phyloP scores from a whole-genome alignment of 92 coral and sea anemone genomes.

The Epizoanthus ramosus region DNA sequence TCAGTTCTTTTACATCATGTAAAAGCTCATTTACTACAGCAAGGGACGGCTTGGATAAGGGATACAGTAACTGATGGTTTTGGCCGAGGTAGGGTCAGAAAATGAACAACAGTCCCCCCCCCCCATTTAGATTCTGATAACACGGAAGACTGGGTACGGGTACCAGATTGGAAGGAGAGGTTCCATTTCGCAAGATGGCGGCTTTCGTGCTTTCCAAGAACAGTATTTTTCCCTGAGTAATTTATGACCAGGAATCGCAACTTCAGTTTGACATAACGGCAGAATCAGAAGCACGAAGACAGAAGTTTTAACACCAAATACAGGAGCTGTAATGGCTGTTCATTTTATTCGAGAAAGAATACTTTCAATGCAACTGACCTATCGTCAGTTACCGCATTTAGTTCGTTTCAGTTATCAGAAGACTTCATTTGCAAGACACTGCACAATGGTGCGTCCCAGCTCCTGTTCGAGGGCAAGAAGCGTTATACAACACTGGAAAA shows the following conservation, averaged over 20 bases:
- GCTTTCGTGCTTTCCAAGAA: not conserved
- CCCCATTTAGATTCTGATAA: no score
- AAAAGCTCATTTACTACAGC: no score
- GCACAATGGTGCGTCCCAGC: not conserved
- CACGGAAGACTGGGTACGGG: no score
- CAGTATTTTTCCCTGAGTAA: not conserved
- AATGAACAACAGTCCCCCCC: no score
- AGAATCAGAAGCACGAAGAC: not conserved
- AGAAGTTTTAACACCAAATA: not conserved
- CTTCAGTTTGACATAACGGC: not conserved
- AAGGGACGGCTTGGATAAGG: no score
- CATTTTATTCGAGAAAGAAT: not conserved
- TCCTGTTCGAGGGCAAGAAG: not conserved
- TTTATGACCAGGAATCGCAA: not conserved
- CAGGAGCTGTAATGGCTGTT: slow-evolving; percentile 10
- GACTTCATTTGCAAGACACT: not conserved
- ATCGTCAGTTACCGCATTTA: not conserved
- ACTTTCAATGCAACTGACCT: not conserved
- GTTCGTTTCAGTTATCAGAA: not conserved
- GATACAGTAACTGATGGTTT: no score
- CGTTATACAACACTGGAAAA: not conserved
- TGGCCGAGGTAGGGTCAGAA: no score
- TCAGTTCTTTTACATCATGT: no score
- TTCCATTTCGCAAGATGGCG: not conserved
- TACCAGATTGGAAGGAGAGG: no score